These are phyloP conservation scores for Dastarcus helophoroides DNA, from an alignment of 2,888 invertebrate genomes.

Conservation along the genomic window DNA sequence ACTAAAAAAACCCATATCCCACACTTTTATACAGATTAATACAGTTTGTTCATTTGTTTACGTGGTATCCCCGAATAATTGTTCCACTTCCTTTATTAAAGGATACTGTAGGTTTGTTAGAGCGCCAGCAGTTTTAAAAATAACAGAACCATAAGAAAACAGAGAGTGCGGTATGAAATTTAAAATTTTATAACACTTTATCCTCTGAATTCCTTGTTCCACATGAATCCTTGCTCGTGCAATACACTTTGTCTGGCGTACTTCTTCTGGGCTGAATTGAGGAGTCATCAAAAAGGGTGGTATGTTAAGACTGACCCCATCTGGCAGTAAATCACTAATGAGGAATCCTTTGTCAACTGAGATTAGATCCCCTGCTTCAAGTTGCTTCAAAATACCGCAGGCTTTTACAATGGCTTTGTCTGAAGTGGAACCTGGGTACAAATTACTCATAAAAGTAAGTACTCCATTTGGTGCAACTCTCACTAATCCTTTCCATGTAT, in stretches of 20 bases:
- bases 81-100: constrained; percentile 10
- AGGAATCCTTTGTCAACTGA: constrained; percentile 22
- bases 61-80: too few species aligned
- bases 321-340: constrained; percentile 18
- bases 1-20: too few species aligned
- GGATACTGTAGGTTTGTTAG: constrained; percentile 11
- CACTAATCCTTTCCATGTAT: constrained; percentile 6
- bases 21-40: too few species aligned
- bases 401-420: constrained; percentile 18
- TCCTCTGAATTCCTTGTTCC: constrained; percentile 18
- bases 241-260: constrained; percentile 16
- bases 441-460: constrained; percentile 6
- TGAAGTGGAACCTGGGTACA: constrained; percentile 12
- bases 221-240: constrained; percentile 20
- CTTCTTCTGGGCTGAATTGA: constrained; percentile 17
- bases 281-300: constrained; percentile 18
- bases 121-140: constrained; percentile 8
- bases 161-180: constrained; percentile 5
- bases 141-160: background rate
- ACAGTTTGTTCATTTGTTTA: too few species aligned
- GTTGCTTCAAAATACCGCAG: constrained; percentile 15
- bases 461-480: constrained; percentile 10
- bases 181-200: constrained; percentile 16
- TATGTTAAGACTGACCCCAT: constrained; percentile 20
- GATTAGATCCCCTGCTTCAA: constrained; percentile 18